These are phyloP conservation scores for Rhinophrynus dorsalis DNA, from an alignment of 2,797 vertebrate species.

Conservation along the genomic window DNA sequence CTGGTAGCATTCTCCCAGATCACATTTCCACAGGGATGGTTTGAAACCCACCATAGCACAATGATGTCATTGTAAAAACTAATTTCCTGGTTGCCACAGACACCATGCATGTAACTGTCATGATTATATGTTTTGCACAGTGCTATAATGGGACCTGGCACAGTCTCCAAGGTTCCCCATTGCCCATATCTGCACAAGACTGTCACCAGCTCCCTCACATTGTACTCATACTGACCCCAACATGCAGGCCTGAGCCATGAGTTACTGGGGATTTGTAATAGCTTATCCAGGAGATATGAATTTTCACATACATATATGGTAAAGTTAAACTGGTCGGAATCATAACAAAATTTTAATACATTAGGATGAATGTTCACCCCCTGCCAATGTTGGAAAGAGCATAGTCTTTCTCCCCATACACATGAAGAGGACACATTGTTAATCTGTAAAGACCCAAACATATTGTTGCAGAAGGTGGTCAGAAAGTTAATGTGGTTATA, in stretches of 20 bases:
- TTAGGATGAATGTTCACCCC: neutral
- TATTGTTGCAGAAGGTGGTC: neutral
- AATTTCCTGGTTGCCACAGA: neutral
- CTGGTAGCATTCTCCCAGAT: neutral
- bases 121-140: conserved; percentile 11
- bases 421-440: neutral
- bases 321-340: conserved; percentile 5
- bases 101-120: neutral
- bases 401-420: neutral
- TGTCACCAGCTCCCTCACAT: neutral
- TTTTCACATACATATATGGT: neutral
- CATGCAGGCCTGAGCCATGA: conserved; percentile 21
- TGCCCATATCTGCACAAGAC: conserved; percentile 11
- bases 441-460: neutral
- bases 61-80: neutral
- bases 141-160: neutral
- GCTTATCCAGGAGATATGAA: neutral
- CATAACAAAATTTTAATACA: conserved; percentile 12
- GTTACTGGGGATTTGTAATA: neutral
- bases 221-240: neutral
- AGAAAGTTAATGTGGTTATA: neutral
- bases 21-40: neutral
- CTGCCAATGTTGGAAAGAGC: conserved; percentile 9
- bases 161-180: neutral
- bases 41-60: neutral